phyloP scores from a whole-genome alignment of 2,797 vertebrate species.

The Microcaecilia unicolor region DNA sequence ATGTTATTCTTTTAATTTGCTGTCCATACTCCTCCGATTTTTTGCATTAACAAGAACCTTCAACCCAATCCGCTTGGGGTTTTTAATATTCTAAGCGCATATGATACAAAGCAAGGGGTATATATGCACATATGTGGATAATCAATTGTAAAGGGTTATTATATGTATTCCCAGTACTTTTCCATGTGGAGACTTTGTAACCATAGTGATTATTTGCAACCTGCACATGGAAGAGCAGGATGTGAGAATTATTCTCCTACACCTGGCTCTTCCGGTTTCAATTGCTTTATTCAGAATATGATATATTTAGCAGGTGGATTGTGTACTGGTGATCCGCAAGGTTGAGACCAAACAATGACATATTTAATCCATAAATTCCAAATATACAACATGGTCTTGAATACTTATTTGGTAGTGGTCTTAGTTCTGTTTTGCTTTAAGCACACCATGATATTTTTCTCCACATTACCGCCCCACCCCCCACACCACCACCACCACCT shows the following conservation, averaged over 20 bases:
- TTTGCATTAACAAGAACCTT: conserved; percentile 27
- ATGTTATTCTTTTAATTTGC: conserved; percentile 32
- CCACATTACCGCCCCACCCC: too few relatives aligned
- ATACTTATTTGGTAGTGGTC: background rate
- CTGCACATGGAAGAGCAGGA: background rate
- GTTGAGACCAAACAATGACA: background rate
- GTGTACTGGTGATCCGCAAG: too few relatives aligned
- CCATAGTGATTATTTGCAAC: background rate
- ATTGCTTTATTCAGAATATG: background rate
- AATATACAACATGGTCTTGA: background rate
- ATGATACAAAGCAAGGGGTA: conserved; percentile 50
- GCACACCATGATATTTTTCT: conserved; percentile 1
- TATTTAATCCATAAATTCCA: rapidly evolving
- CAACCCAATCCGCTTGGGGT: conserved; percentile 25
- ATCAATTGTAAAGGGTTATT: conserved; percentile 60
- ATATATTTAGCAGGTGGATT: too few relatives aligned
- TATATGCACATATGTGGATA: conserved; percentile 46
- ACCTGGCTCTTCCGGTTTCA: background rate
- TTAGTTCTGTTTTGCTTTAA: background rate
- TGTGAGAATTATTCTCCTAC: background rate
- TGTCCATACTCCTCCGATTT: conserved; percentile 7
- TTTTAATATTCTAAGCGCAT: conserved; percentile 36
- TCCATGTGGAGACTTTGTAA: background rate
- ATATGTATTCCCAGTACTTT: conserved; percentile 47
- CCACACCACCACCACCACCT: too few relatives aligned